Base-by-base conservation (phyloP, 1,140 invertebrate species). In the Philotrypesis tridentata region DNA sequence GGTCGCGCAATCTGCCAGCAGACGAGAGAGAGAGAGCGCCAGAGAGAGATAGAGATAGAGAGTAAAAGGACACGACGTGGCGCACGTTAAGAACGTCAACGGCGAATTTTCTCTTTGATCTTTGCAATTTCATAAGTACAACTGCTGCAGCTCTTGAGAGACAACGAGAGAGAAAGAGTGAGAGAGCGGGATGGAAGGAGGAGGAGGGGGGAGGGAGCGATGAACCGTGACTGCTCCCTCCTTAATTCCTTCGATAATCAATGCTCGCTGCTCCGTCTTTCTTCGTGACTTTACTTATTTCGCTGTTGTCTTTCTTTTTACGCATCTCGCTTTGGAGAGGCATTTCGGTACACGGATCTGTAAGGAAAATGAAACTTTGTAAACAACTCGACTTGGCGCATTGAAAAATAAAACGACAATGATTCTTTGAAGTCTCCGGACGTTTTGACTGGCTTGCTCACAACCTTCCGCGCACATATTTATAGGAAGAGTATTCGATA, bases 321-420 rank as follows among this genome's bases (percentile, higher is more conserved):
- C 48, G 17, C 21, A 17, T 55, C 48, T 55, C 48, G 48, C 48
- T 55, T 55, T 17, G 7, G 48, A 27, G 63, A 21, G 29, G 31
- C n/a, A n/a, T n/a, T 31, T 29, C 67, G 31, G 33, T 73, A 55
- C 21, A n/a, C 21, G 11, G 23, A 29, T 7, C 71, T 23, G 12
- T 23, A 17, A 9, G 43, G 71, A 73, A 48, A 73, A 40, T 73
- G 71, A 9, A 73, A 73, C 68, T 73, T 73, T 48, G 71, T 73
- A 55, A 73, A 73, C 71, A 73, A 71, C 25, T 31, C 31, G 25
- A 14, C 31, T 71, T 48, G 23, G 48, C n/a, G 37, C 11, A 33
- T 43, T n/a, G 37, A 27, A 73, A 27, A 73, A 73, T 48, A 73
- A 40, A 73, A 29, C 68, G 31, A 48, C 40, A 11, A 29, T 11